Conservation (phyloP, 2,888 invertebrate genomes). For the Hoplodrina blanda region DNA sequence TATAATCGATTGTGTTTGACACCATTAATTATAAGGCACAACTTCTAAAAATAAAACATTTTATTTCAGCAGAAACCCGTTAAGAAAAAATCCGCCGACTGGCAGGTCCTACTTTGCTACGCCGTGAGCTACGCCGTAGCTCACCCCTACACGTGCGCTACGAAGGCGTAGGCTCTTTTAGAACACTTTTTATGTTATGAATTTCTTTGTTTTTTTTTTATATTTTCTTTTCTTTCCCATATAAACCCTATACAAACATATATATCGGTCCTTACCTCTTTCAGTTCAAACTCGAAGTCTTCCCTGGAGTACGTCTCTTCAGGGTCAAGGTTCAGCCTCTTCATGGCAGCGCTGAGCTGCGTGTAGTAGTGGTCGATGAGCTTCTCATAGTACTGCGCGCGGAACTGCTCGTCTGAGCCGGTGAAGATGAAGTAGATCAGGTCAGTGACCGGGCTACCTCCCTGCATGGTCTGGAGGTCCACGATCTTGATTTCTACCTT, state of each 20-base stretch:
- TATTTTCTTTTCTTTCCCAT: too few species aligned
- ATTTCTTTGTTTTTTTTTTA: neutral
- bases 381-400: conserved; percentile 65
- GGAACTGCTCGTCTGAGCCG: conserved; percentile 77
- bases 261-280: conserved; percentile 65
- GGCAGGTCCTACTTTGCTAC: neutral
- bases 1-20: too few species aligned
- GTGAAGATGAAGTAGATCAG: conserved; percentile 80
- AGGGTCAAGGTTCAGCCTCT: conserved; percentile 68
- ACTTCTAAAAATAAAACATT: too few species aligned
- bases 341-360: conserved; percentile 68
- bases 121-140: conserved; percentile 22
- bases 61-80: too few species aligned
- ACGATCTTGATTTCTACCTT: conserved; percentile 69
- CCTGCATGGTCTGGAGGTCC: conserved; percentile 79
- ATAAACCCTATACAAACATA: neutral
- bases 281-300: conserved; percentile 73
- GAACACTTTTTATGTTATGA: neutral
- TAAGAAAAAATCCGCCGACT: neutral
- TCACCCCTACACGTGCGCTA: conserved; percentile 5
- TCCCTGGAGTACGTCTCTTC: conserved; percentile 72
- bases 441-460: conserved; percentile 74
- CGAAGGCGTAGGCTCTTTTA: neutral
- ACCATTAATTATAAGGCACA: too few species aligned
- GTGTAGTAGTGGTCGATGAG: conserved; percentile 70